Percentiles rank a stretch among this genome's conserved stretches.
Evolutionary conservation across 2,888 invertebrate species (phyloP).

Genomic region (Nematopogon swammerdamellus): DNA sequence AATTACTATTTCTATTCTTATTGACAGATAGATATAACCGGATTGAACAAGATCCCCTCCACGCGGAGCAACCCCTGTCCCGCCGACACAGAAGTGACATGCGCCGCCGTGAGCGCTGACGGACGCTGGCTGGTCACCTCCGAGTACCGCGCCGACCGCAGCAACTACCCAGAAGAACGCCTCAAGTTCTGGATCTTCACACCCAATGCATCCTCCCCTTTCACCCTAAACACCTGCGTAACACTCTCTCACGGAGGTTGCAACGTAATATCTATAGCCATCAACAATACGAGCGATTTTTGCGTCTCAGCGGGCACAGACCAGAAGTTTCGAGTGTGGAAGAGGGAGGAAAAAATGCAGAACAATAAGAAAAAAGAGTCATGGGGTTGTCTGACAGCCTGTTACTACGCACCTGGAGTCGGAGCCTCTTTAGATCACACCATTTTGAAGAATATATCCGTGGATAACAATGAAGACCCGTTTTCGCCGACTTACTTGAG

Average conservation of each 20-base stretch:
- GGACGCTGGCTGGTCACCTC: constrained; percentile 43
- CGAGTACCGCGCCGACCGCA: constrained; percentile 42
- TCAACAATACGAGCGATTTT: constrained; percentile 32
- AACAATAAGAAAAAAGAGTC: constrained; percentile 10
- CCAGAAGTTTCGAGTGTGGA: constrained; percentile 44
- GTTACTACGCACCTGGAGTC: constrained; percentile 42
- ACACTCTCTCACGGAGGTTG: constrained; percentile 44
- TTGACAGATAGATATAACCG: constrained; percentile 45
- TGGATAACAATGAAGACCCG: constrained; percentile 4
- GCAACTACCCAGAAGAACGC: constrained; percentile 38
- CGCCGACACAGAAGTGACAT: constrained; percentile 40
- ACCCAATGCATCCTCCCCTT: constrained; percentile 22
- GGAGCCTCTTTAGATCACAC: constrained; percentile 29
- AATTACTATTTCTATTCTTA: not conserved
- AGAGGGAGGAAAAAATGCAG: constrained; percentile 18
- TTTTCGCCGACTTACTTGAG: constrained; percentile 23
- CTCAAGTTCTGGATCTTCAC: constrained; percentile 38
- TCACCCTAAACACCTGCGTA: constrained; percentile 37
- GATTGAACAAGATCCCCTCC: constrained; percentile 36
- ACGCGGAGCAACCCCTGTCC: constrained; percentile 39
- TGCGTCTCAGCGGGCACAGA: constrained; percentile 45
- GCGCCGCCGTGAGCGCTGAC: constrained; percentile 34
- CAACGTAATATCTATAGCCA: constrained; percentile 31
- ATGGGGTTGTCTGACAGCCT: constrained; percentile 40
- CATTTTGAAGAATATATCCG: constrained; percentile 22